Base-by-base conservation (phyloP, 2,797 vertebrate species). In the Arnoldichthys spilopterus region DNA sequence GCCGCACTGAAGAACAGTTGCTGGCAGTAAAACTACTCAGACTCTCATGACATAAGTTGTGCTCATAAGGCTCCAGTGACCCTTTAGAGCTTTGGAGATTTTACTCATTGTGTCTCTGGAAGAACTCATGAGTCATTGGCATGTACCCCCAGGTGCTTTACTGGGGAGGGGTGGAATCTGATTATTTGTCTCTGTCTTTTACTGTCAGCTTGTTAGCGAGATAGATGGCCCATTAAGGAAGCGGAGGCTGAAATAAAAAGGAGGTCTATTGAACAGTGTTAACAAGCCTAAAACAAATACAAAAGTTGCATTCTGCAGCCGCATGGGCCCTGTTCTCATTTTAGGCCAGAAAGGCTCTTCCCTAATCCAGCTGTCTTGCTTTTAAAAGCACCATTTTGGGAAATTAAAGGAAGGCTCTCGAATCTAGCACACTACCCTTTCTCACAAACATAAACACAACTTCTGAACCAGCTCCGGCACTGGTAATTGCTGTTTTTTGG, bases 291-390 rank as follows among this genome's bases (percentile, higher is more conserved):
- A 82, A 84, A 70, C 61, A 76, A 70, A 73, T n/a, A n/a, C 30
- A 71, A 72, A 12, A 70, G 64, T 78, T 75, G 54, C 12, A 5
- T 83, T 28, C 47, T 72, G 24, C 72, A 85, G 74, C 84, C 85
- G 72, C 75, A 71, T 34, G 37, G 71, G 56, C 26, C 70, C 49
- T 16, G 22, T 61, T 37, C 40, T 54, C 3, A 62, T 87, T 82
- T 83, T 70, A 70, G 47, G 69, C 56, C 47, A 79, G 76, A 87
- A 85, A 75, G 69, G 72, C 70, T 68, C 51, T 81, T 63, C 51
- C 45, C 62, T 83, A 70, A 82, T 87, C 70, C 80, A 84, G 88
- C 83, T 83, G 76, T 66, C 58, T 62, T 59, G 16, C 37, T 32
- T 69, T 81, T 32, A 78, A 85, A 80, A 84, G 81, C 73, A 18